Conservation (phyloP, 53 echinoderm and acorn worm species). For the Luidia sarsii region DNA sequence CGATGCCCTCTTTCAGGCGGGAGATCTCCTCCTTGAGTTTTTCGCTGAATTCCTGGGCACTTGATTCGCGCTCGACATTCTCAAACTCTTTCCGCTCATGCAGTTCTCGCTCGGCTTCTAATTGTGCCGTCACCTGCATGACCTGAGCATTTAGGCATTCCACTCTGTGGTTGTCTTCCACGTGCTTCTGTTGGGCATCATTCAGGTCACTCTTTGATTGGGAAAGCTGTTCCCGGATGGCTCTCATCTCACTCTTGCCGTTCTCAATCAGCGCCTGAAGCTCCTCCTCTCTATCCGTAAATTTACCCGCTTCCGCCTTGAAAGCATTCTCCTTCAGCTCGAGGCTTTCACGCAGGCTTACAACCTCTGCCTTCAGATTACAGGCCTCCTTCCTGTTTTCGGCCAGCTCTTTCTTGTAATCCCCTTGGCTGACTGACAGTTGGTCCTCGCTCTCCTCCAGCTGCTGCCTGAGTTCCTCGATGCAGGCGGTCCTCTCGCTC, state of each 20-base stretch:
- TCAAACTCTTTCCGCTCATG: conserved; percentile 35
- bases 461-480: conserved; percentile 59
- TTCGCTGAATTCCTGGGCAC: conserved; percentile 36
- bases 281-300: conserved; percentile 45
- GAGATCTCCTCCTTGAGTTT: conserved; percentile 54
- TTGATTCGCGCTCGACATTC: conserved; percentile 26
- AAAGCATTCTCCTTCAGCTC: conserved; percentile 54
- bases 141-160: conserved; percentile 44
- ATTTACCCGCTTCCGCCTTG: conserved; percentile 45
- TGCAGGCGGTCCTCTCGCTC: conserved; percentile 53
- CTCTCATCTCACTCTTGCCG: conserved; percentile 1
- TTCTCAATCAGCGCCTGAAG: conserved; percentile 18
- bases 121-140: conserved; percentile 5
- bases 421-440: conserved; percentile 71
- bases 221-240: conserved; percentile 19
- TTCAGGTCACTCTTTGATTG: conserved; percentile 21
- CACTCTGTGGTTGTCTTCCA: conserved; percentile 42
- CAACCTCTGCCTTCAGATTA: conserved; percentile 28
- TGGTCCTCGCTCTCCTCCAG: conserved; percentile 64
- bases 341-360: conserved; percentile 34
- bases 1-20: conserved; percentile 28
- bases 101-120: conserved; percentile 44
- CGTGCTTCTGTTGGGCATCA: conserved; percentile 27
- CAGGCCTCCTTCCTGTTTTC: conserved; percentile 45
- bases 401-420: conserved; percentile 54